Evolutionary conservation across 2,113 vertebrate species (phyloP).

Genomic region (Lepus europaeus): DNA sequence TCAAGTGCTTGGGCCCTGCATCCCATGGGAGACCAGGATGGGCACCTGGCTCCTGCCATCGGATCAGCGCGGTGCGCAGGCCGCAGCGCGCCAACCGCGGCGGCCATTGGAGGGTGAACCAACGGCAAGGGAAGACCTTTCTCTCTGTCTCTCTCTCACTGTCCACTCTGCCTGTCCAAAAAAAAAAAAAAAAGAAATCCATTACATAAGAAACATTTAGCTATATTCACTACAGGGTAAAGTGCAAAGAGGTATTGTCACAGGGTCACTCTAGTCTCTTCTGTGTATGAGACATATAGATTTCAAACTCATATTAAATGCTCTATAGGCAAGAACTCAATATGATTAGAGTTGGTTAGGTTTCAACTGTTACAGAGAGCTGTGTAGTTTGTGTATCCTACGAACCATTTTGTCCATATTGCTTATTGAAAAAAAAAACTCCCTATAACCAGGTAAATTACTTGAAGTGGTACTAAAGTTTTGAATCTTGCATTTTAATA

Average conservation of each 20-base stretch:
- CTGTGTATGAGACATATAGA: not conserved
- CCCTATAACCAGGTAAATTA: not conserved
- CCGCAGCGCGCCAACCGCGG: no score
- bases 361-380: not conserved
- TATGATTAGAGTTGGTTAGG: not conserved
- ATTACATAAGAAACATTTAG: not conserved
- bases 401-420: constrained; percentile 23
- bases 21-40: no score
- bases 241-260: not conserved
- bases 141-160: no score
- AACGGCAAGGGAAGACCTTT: no score
- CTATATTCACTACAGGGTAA: not conserved
- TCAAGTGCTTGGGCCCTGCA: no score
- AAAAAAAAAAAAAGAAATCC: not conserved
- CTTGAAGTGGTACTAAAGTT: constrained; percentile 13
- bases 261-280: not conserved
- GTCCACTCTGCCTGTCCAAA: no score
- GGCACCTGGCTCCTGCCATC: no score
- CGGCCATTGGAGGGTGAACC: no score
- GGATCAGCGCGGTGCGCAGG: no score
- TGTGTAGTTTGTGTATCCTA: not conserved
- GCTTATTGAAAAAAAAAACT: constrained; percentile 37
- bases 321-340: not conserved
- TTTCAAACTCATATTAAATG: constrained; percentile 16
- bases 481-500: constrained; percentile 58